Percentiles rank a stretch among this genome's conserved stretches.
Conservation (phyloP, 2,113 vertebrate species). For the Catharus bicknelli region DNA sequence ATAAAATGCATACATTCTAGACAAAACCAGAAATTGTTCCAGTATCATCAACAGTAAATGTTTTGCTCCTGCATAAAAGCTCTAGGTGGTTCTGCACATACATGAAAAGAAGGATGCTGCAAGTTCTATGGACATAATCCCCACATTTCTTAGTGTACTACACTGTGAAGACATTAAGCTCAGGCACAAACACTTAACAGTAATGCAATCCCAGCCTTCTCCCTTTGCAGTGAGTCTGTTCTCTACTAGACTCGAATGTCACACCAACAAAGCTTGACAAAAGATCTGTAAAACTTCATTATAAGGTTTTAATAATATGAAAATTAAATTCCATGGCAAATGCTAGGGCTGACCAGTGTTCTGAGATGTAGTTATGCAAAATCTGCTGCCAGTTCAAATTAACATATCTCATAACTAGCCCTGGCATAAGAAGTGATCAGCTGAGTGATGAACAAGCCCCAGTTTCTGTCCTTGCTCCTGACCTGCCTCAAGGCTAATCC, state of each 20-base stretch:
- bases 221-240: background rate
- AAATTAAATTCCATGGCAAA: conserved; percentile 8
- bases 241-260: background rate
- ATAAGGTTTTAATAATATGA: background rate
- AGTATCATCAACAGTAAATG: background rate
- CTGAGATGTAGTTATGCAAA: conserved; percentile 18
- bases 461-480: background rate
- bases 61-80: background rate
- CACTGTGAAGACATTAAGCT: background rate
- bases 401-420: background rate
- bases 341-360: background rate
- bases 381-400: conserved; percentile 17
- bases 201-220: background rate
- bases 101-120: background rate
- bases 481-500: background rate
- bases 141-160: background rate
- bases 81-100: conserved; percentile 1
- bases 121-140: background rate
- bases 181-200: background rate
- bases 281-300: background rate
- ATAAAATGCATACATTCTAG: background rate
- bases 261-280: background rate
- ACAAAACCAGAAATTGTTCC: conserved; percentile 14
- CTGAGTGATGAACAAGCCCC: background rate
- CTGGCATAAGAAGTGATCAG: background rate